Base-by-base conservation (phyloP, 2,888 invertebrate genomes). In the Petrophora chlorosata region DNA sequence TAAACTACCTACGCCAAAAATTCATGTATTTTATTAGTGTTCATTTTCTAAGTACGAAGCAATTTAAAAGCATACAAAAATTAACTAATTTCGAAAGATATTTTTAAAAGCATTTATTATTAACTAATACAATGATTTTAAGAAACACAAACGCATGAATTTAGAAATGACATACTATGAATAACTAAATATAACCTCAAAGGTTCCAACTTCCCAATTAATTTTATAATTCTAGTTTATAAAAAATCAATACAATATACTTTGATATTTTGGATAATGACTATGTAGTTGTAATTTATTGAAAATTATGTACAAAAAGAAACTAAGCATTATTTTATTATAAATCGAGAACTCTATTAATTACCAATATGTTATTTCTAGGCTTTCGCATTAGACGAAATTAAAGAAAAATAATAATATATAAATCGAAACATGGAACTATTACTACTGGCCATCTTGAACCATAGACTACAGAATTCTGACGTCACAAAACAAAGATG, bases 1-100 rank as follows among this genome's bases (percentile, higher is more conserved):
- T 57, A 63, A 55, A 65, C 66, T 67, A 67, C 59, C 66, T 67
- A 67, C 59, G 51, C 54, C 55, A 57, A 30, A 54, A 59, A 68
- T 56, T 53, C 45, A 63, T 63, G 54, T 54, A 44, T 40, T 48
- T 55, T 44, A 54, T 53, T 57, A 49, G 49, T 50, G 56, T 66
- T 64, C 56, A n/a, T 63, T 68, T 67, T 65, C 81, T 84, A 83
- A 82, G 79, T 83, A 83, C 82, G 67, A 83, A 85, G 83, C 81
- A 71, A 75, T 78, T 72, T 70, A 61, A 68, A 82, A 79, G 76
- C 82, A 70, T 65, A 69, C 66, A 64, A 66, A 67, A 61, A 53
- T 63, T 61, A 55, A 52, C 48, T 50, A 50, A 51, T 57, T 43
- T 42, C 32, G 43, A 58, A 52, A 55, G 49, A 47, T 45, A 53